A percentile compares a stretch with the other conserved stretches of the same genome.
Evolutionary conservation across 1,140 invertebrate species (phyloP).

Genomic region (Euglossa dilemma): DNA sequence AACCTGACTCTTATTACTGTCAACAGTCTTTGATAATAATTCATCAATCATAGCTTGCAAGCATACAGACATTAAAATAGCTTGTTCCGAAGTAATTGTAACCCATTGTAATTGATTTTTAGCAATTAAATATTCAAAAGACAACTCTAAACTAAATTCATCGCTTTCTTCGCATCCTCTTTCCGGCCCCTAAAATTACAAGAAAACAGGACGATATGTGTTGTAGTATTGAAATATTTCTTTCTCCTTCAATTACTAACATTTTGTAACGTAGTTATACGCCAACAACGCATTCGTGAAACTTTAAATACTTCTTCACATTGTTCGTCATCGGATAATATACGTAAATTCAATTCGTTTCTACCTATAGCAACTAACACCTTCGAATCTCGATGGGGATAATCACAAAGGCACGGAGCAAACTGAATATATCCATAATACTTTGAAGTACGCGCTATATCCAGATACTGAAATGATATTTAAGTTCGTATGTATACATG

Average conservation of each 20-base stretch:
- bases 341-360: constrained; percentile 89
- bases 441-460: constrained; percentile 90
- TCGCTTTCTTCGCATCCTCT: constrained; percentile 68
- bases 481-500: constrained; percentile 1
- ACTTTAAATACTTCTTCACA: constrained; percentile 94
- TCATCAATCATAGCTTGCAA: constrained; percentile 98
- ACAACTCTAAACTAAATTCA: constrained; percentile 88
- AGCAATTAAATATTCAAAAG: constrained; percentile 97
- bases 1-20: constrained; percentile 78
- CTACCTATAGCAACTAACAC: constrained; percentile 89
- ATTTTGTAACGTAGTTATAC: constrained; percentile 93
- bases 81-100: constrained; percentile 93
- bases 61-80: constrained; percentile 97
- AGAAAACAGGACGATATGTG: constrained; percentile 16
- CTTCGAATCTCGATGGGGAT: constrained; percentile 87
- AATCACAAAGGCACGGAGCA: constrained; percentile 89
- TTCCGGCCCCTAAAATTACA: constrained; percentile 67
- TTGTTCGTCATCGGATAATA: constrained; percentile 75
- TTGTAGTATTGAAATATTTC: constrained; percentile 4
- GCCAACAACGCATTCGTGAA: constrained; percentile 97
- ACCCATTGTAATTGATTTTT: constrained; percentile 97
- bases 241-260: constrained; percentile 82
- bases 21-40: constrained; percentile 91
- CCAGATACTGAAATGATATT: constrained; percentile 88
- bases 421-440: constrained; percentile 96